These are phyloP conservation scores for Tragelaphus imberbis DNA, from an alignment of 2,113 vertebrate genomes.

Conservation along the genomic window DNA sequence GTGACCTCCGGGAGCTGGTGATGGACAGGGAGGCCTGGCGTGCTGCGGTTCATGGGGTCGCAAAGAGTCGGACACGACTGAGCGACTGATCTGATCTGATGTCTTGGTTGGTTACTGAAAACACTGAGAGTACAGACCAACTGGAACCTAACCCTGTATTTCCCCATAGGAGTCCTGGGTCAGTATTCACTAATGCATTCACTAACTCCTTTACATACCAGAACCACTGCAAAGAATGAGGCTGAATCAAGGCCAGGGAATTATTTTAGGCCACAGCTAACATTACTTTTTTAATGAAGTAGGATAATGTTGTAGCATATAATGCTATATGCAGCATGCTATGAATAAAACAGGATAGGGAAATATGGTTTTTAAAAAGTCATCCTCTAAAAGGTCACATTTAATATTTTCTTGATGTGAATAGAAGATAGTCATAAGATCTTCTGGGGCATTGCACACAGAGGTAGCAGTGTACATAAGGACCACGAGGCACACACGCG, in stretches of 20 bases:
- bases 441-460: background rate
- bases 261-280: background rate
- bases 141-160: background rate
- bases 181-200: background rate
- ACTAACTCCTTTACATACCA: background rate
- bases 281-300: background rate
- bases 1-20: too few species aligned
- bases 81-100: too few species aligned
- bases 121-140: background rate
- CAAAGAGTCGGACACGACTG: too few species aligned
- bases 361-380: background rate
- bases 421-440: background rate
- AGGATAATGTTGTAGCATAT: background rate
- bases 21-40: too few species aligned
- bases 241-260: background rate
- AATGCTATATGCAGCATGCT: background rate
- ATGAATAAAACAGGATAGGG: background rate
- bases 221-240: background rate
- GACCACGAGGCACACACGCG: rapidly evolving
- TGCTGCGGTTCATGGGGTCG: too few species aligned
- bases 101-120: background rate
- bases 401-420: background rate
- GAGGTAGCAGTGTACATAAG: background rate
- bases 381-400: background rate
- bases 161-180: background rate